Base-by-base conservation (phyloP, 1,140 invertebrate species). In the Magallana angulata region DNA sequence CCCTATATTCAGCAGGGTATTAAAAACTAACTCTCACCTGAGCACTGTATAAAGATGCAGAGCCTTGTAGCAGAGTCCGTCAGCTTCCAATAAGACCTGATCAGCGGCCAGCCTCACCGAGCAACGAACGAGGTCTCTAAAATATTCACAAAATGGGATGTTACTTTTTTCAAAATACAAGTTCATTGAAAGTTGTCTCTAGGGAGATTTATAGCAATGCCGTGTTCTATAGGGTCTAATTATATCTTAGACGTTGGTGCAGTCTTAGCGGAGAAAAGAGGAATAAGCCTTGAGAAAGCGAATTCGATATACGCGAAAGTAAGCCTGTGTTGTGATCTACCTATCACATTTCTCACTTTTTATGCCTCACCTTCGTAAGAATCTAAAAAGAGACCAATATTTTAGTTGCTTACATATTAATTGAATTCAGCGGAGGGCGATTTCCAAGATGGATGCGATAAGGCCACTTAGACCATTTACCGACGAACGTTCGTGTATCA, bases 371-470 rank as follows among this genome's bases (percentile, higher is more conserved):
- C 81, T 76, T 12, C 68, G 68, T 76, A 76, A 76, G 68, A 76
- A 30, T 57, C 48, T 57, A 57, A 82, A 82, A 57, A 57, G 48
- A 30, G 81, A 56, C 57, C 48, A 82, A 82, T 82, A 82, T 82
- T 82, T 18, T 64, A n/a, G 57, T 58, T 82, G 68, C 57, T 82
- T 58, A 57, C 81, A 82, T 82, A 82, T 82, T 85, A 85, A 85
- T 85, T 85, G 64, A 68, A 85, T 85, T 85, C 84, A 68, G 84
- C 84, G 84, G 84, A 85, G 62, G 84, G 84, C 62, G 84, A 85
- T 85, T 76, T 76, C 76, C 36, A 85, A 85, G 84, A 85, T 85
- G 56, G 84, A 56, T 57, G 84, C 62, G 64, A 85, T 76, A 76
- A 68, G 84, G 84, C 58, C 84, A 85, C 84, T 85, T 85, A 85